These are phyloP conservation scores for Melikaiella ostensackeni DNA, from an alignment of 2,888 invertebrate genomes.

Conservation along the genomic window DNA sequence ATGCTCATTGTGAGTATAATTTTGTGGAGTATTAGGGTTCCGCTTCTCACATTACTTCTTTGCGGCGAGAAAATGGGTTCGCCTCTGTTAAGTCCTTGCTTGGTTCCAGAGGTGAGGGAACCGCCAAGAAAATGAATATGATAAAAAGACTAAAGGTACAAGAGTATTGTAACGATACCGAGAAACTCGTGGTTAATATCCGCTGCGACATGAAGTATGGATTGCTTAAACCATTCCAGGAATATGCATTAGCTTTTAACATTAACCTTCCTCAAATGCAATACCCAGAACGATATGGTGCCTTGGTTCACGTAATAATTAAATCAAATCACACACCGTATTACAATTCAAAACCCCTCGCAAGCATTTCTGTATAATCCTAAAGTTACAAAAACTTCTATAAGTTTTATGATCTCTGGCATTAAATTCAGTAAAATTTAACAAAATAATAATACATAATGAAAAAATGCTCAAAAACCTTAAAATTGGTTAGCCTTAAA, in stretches of 20 bases:
- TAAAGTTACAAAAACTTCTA: too few relatives aligned
- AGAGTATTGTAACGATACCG: slow-evolving; percentile 37
- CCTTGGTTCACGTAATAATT: slow-evolving; percentile 23
- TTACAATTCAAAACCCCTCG: background rate
- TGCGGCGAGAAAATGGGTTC: slow-evolving; percentile 27
- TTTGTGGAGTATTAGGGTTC: background rate
- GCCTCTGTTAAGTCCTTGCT: slow-evolving; percentile 3
- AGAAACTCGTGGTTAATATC: slow-evolving; percentile 25
- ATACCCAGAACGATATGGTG: slow-evolving; percentile 1
- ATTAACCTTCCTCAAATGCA: slow-evolving; percentile 1
- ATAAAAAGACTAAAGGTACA: slow-evolving; percentile 26
- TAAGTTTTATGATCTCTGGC: too few relatives aligned
- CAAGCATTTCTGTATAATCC: background rate
- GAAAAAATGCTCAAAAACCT: too few relatives aligned
- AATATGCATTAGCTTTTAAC: slow-evolving; percentile 3
- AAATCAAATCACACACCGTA: slow-evolving; percentile 9
- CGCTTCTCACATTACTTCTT: slow-evolving; percentile 23
- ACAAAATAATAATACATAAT: too few relatives aligned
- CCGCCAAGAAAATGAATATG: slow-evolving; percentile 35
- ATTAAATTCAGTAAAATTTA: too few relatives aligned
- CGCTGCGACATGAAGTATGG: slow-evolving; percentile 23
- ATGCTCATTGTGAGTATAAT: background rate
- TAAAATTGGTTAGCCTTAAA: too few relatives aligned
- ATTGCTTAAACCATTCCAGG: slow-evolving; percentile 22
- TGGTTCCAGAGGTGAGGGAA: slow-evolving; percentile 15